A percentile compares a stretch with the other conserved stretches of the same genome.
These are phyloP conservation scores for Xestoiulus laeticollis DNA, from an alignment of 2,888 invertebrate species.

Conservation along the genomic window DNA sequence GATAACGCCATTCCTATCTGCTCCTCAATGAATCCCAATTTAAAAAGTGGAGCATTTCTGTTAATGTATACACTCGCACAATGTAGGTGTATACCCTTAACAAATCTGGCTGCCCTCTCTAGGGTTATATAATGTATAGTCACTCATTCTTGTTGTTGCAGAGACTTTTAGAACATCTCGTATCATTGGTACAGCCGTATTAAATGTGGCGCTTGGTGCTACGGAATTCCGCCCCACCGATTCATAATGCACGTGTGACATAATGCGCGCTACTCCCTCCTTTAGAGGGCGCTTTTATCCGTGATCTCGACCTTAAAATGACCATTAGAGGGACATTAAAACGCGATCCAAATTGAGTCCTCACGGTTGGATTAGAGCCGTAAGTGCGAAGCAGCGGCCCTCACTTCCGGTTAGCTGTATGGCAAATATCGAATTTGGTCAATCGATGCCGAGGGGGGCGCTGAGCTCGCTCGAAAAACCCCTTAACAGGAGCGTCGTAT, in stretches of 20 bases:
- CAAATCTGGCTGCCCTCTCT: no score
- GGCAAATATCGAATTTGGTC: conserved; percentile 1
- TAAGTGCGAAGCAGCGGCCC: not conserved
- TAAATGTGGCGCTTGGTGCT: not conserved
- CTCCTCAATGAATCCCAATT: no score
- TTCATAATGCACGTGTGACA: not conserved
- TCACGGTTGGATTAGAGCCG: not conserved
- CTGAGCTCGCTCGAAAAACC: not conserved
- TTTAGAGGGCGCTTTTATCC: not conserved
- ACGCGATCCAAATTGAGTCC: conserved; percentile 1
- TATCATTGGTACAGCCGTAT: not conserved
- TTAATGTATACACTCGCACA: no score
- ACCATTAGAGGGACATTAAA: conserved; percentile 28
- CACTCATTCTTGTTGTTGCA: no score
- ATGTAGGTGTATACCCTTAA: no score
- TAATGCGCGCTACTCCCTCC: not conserved
- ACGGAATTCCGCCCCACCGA: not conserved
- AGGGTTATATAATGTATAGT: no score
- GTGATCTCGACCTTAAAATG: not conserved
- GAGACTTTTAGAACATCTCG: not conserved
- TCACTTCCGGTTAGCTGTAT: conserved; percentile 13
- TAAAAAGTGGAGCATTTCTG: no score
- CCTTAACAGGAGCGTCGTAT: not conserved
- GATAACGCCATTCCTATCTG: no score
- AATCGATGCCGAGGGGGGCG: conserved; percentile 37